These are phyloP conservation scores for Onychostoma macrolepis DNA, from an alignment of 2,113 vertebrate species.

Conservation along the genomic window DNA sequence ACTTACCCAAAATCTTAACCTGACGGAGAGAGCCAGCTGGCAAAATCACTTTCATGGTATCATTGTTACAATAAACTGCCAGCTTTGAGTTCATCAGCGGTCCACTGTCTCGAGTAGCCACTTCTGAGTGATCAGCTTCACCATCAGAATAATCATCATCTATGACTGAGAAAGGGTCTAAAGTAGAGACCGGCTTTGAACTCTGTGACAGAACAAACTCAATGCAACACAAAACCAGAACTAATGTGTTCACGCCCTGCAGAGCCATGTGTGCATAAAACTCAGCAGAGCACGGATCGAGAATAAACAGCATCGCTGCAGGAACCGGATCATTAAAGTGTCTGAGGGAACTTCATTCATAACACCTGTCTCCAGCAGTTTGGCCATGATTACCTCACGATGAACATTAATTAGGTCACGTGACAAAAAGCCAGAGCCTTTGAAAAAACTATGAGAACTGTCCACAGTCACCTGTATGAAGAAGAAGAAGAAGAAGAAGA, in stretches of 20 bases:
- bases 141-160: not conserved
- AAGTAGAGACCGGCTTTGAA: not conserved
- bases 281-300: not conserved
- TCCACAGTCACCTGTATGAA: too few relatives aligned
- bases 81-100: not conserved
- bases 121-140: not conserved
- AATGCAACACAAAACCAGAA: not conserved
- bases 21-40: conserved; percentile 40
- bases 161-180: not conserved
- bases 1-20: conserved; percentile 66
- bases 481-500: too few relatives aligned
- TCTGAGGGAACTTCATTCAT: not conserved
- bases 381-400: not conserved
- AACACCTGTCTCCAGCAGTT: not conserved
- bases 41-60: conserved; percentile 49
- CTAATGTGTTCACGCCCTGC: accelerated
- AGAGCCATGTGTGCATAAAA: conserved; percentile 14
- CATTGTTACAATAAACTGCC: conserved; percentile 6
- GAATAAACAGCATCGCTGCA: not conserved
- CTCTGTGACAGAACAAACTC: not conserved
- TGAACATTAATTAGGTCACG: not conserved
- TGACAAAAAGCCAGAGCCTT: not conserved
- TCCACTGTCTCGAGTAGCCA: not conserved
- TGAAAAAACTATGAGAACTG: not conserved
- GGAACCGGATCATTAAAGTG: not conserved